Evolutionary conservation across 2,113 vertebrate genomes (phyloP).

Genomic region (Cettia cetti): DNA sequence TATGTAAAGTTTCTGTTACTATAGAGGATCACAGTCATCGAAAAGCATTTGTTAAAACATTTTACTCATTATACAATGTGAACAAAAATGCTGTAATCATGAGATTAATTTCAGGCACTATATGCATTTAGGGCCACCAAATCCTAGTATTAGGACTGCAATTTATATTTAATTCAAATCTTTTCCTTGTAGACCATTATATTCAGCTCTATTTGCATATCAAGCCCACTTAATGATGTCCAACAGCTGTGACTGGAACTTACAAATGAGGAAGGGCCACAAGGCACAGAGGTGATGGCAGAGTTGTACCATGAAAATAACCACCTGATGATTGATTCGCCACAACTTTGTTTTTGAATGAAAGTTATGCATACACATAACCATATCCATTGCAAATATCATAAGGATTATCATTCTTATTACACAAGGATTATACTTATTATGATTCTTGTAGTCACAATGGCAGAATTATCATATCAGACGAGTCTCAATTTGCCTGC

Average conservation of each 20-base stretch:
- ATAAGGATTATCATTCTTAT: not conserved
- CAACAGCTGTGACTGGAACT: not conserved
- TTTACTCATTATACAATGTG: not conserved
- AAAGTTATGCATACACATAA: not conserved
- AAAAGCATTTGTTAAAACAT: not conserved
- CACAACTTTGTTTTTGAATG: not conserved
- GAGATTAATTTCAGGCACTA: not conserved
- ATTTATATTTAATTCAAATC: not conserved
- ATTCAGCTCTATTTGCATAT: not conserved
- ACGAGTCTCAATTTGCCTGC: not conserved
- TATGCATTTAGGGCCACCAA: not conserved
- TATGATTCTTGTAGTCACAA: not conserved
- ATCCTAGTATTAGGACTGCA: not conserved
- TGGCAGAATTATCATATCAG: not conserved
- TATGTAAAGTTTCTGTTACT: not conserved
- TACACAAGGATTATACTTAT: not conserved
- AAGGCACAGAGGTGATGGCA: not conserved
- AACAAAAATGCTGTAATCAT: not conserved
- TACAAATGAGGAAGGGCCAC: not conserved
- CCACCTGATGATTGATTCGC: not conserved
- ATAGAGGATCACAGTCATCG: not conserved
- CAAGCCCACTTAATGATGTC: not conserved
- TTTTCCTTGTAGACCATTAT: not conserved
- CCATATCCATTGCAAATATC: not conserved
- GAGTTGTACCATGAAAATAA: not conserved